Evolutionary conservation across 1,140 invertebrate genomes (phyloP).

Genomic region (Tetramorium alpestre): DNA sequence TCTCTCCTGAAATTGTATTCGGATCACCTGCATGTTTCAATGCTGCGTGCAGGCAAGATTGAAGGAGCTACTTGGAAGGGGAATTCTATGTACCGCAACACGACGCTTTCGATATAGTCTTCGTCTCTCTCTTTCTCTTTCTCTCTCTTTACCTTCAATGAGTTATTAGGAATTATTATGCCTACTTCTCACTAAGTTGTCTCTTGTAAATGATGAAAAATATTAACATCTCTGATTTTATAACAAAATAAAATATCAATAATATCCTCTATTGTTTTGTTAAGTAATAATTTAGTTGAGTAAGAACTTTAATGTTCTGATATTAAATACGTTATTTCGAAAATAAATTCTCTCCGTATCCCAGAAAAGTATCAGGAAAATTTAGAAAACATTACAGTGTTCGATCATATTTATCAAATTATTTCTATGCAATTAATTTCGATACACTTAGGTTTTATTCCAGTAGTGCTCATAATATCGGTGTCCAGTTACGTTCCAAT

Average conservation of each 20-base stretch:
- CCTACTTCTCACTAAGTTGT: neutral
- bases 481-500: slow-evolving; percentile 37
- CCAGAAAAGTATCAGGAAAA: neutral
- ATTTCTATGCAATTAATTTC: neutral
- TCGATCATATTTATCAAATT: neutral
- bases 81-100: slow-evolving; percentile 28
- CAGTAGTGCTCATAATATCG: neutral
- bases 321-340: neutral
- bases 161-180: neutral
- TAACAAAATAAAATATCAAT: no score
- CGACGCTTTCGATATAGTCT: neutral
- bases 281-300: neutral
- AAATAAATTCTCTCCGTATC: neutral
- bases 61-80: slow-evolving; percentile 33
- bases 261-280: neutral
- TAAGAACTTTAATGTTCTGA: neutral
- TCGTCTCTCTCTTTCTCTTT: neutral
- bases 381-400: neutral
- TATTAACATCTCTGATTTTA: neutral
- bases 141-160: neutral
- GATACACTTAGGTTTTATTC: slow-evolving; percentile 4
- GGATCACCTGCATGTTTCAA: slow-evolving; percentile 62
- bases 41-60: slow-evolving; percentile 53
- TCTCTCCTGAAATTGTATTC: slow-evolving; percentile 62
- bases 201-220: neutral